These are phyloP conservation scores for Xanthostigma xanthostigma DNA, from an alignment of 2,888 invertebrate genomes.

Conservation along the genomic window DNA sequence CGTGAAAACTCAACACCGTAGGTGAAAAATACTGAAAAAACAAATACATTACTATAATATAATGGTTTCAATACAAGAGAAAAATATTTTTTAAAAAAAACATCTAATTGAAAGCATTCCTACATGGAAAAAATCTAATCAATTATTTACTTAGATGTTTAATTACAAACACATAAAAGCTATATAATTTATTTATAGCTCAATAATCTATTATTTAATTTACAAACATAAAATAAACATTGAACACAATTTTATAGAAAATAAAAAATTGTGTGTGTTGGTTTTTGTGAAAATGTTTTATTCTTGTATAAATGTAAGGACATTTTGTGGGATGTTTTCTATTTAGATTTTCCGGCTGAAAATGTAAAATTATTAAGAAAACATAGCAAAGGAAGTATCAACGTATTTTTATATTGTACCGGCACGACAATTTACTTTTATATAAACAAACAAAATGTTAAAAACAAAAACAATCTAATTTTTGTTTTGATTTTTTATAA, in stretches of 20 bases:
- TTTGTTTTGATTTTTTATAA: too few species aligned
- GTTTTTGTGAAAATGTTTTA: background rate
- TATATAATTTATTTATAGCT: too few species aligned
- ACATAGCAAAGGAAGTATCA: too few species aligned
- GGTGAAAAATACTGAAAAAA: slow-evolving; percentile 5
- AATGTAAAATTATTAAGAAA: too few species aligned
- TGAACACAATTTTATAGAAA: background rate
- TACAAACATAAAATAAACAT: slow-evolving; percentile 3
- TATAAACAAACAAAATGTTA: too few species aligned
- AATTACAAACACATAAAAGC: too few species aligned
- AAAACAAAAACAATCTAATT: too few species aligned
- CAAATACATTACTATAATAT: slow-evolving; percentile 6
- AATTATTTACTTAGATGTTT: too few species aligned
- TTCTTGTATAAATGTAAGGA: background rate
- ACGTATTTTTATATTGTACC: too few species aligned
- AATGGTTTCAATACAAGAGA: slow-evolving; percentile 7
- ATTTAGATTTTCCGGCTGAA: background rate
- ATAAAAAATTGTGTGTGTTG: background rate
- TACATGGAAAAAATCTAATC: too few species aligned
- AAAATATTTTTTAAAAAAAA: background rate
- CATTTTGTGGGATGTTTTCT: background rate
- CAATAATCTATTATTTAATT: slow-evolving; percentile 1
- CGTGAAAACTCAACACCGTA: slow-evolving; percentile 8
- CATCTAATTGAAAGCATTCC: too few species aligned
- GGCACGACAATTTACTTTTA: too few species aligned